Percentiles rank a stretch among this genome's conserved stretches.
phyloP scores from a whole-genome alignment of 2,113 vertebrate species.

The Mastomys natalensis region DNA sequence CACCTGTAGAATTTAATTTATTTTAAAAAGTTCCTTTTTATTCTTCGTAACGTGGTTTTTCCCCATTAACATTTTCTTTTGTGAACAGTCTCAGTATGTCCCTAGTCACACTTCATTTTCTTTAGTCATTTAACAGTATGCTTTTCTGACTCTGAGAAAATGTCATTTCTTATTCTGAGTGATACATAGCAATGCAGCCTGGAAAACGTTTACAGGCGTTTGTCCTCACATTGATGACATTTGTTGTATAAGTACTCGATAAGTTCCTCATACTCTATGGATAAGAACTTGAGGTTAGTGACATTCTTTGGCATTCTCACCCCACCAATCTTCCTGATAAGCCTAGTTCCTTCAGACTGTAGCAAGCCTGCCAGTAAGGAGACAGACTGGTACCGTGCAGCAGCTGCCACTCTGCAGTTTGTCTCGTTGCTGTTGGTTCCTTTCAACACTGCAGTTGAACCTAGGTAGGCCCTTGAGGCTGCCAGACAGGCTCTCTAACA shows the following conservation, averaged over 20 bases:
- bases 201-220: not conserved
- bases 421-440: not conserved
- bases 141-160: not conserved
- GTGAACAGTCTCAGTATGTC: not conserved
- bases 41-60: not conserved
- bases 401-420: not conserved
- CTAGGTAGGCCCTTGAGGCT: not conserved
- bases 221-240: not conserved
- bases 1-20: not conserved
- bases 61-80: not conserved
- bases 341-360: not conserved
- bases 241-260: not conserved
- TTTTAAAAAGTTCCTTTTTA: not conserved
- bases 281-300: not conserved
- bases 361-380: not conserved
- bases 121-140: conserved; percentile 27
- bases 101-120: not conserved
- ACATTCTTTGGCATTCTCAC: not conserved
- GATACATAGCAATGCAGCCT: not conserved
- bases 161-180: not conserved
- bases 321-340: not conserved
- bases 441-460: not conserved
- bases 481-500: not conserved
- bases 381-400: not conserved
- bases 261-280: not conserved